Evolutionary conservation across 2,797 vertebrate species (phyloP).

Genomic region (Intellagama lesueurii): DNA sequence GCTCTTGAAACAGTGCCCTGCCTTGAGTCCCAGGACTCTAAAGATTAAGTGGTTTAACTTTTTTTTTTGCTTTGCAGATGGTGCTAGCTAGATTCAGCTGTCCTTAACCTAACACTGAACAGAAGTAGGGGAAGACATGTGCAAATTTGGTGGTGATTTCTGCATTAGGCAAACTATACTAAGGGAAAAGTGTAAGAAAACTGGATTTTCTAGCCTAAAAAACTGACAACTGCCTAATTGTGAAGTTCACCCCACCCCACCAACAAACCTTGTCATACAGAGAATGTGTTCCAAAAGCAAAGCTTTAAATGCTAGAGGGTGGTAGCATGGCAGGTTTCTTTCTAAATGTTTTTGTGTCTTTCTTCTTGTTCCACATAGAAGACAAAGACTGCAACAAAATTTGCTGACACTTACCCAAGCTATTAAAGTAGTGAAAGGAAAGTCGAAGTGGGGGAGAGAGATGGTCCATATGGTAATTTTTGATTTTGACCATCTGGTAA

Average conservation of each 20-base stretch:
- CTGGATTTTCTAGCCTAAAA: conserved; percentile 15
- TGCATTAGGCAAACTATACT: conserved; percentile 7
- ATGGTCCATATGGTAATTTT: conserved; percentile 77
- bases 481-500: conserved; percentile 80
- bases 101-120: background rate
- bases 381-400: conserved; percentile 56
- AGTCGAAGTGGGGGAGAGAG: conserved; percentile 39
- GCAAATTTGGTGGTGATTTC: conserved; percentile 34
- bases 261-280: background rate
- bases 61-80: conserved; percentile 8
- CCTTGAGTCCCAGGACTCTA: background rate
- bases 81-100: background rate
- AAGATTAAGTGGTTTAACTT: conserved; percentile 43
- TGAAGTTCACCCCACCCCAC: background rate
- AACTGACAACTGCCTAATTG: background rate
- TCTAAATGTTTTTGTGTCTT: conserved; percentile 27
- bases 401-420: conserved; percentile 37
- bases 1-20: conserved; percentile 39
- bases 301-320: background rate
- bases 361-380: conserved; percentile 29
- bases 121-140: background rate
- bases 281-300: background rate
- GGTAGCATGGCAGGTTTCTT: background rate
- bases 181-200: conserved; percentile 1
- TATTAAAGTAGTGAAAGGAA: conserved; percentile 60